Conservation (phyloP, 2,888 invertebrate genomes). For the Octonoba sinensis region DNA sequence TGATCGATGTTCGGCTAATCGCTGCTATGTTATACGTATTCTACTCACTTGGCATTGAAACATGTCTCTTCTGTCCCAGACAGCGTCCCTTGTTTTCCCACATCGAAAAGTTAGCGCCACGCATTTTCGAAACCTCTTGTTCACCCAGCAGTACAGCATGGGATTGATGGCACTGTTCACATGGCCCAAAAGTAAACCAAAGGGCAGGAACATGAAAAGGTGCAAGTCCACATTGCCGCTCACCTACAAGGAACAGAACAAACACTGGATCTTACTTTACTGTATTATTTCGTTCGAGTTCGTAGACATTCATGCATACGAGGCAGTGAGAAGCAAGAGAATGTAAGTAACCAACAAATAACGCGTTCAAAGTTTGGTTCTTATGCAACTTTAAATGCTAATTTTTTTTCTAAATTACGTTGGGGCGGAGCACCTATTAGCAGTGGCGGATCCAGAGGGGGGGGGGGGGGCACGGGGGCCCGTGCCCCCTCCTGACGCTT, state of each 20-base stretch:
- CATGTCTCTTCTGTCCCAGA: constrained; percentile 57
- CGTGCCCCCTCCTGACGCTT: no score
- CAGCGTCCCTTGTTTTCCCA: constrained; percentile 38
- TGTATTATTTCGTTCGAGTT: background rate
- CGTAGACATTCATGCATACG: no score
- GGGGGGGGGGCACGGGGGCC: no score
- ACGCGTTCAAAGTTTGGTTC: no score
- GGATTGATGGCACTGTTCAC: constrained; percentile 84
- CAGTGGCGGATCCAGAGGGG: no score
- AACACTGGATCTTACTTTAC: background rate
- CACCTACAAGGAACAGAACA: constrained; percentile 49
- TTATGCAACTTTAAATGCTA: no score
- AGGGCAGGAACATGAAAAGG: constrained; percentile 74
- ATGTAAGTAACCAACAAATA: no score
- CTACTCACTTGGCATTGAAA: constrained; percentile 51
- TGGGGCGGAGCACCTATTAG: no score
- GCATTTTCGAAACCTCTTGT: constrained; percentile 80
- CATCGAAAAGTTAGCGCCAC: constrained; percentile 69
- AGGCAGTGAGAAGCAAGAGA: no score
- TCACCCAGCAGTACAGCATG: constrained; percentile 82
- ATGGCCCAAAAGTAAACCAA: constrained; percentile 81
- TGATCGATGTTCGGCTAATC: no score
- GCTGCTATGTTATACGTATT: no score
- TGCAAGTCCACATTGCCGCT: constrained; percentile 69
- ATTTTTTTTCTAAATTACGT: no score